These are phyloP conservation scores for Lasioglossum calceatum DNA, from an alignment of 2,888 invertebrate genomes.

Conservation along the genomic window DNA sequence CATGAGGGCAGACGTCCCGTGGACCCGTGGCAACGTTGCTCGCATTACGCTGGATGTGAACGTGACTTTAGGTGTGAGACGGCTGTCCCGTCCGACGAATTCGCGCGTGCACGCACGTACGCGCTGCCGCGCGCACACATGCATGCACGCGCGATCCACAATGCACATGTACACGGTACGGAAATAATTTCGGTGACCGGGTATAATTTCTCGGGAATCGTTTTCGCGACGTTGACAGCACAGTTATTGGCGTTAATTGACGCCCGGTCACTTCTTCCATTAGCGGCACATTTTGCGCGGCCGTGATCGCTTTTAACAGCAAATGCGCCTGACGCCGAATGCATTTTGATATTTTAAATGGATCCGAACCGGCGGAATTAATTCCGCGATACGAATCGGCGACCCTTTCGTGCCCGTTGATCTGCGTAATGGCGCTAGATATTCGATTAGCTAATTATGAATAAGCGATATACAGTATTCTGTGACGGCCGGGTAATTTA, in stretches of 20 bases:
- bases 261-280: slow-evolving; percentile 57
- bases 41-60: slow-evolving; percentile 39
- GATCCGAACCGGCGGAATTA: slow-evolving; percentile 35
- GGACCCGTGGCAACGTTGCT: slow-evolving; percentile 30
- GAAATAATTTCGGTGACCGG: slow-evolving; percentile 4
- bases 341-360: slow-evolving; percentile 60
- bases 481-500: background rate
- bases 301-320: slow-evolving; percentile 22
- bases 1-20: slow-evolving; percentile 25
- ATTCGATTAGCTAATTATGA: slow-evolving; percentile 38
- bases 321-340: slow-evolving; percentile 22
- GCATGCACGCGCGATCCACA: background rate
- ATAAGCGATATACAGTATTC: slow-evolving; percentile 18
- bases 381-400: slow-evolving; percentile 38
- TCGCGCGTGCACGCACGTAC: background rate
- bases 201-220: slow-evolving; percentile 44
- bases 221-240: slow-evolving; percentile 53
- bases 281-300: slow-evolving; percentile 32
- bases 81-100: background rate
- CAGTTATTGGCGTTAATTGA: slow-evolving; percentile 66
- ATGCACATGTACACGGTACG: background rate
- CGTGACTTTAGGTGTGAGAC: slow-evolving; percentile 55
- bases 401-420: background rate
- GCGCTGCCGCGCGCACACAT: background rate
- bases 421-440: slow-evolving; percentile 20